These are phyloP conservation scores for Galleria mellonella DNA, from an alignment of 1,140 invertebrate genomes.

Conservation along the genomic window DNA sequence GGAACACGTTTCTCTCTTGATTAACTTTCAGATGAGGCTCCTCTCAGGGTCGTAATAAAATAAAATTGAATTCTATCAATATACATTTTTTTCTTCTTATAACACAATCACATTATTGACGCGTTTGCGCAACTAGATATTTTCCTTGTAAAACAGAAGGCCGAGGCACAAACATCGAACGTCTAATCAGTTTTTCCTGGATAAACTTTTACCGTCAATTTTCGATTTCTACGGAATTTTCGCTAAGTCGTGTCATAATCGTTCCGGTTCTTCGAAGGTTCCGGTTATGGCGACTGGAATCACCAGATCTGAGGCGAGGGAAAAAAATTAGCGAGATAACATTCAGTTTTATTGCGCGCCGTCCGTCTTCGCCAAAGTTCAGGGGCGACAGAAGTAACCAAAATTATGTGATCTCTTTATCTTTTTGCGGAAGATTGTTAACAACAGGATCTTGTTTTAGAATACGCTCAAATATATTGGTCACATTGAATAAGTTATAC, in stretches of 20 bases:
- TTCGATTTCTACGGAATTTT: slow-evolving; percentile 14
- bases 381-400: slow-evolving; percentile 29
- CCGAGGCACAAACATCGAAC: too few species aligned
- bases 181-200: background rate
- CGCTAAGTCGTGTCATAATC: slow-evolving; percentile 12
- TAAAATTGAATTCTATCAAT: slow-evolving; percentile 34
- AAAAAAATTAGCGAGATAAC: slow-evolving; percentile 47
- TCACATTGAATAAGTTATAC: slow-evolving; percentile 1
- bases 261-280: slow-evolving; percentile 9
- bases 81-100: slow-evolving; percentile 9
- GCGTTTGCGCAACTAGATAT: too few species aligned
- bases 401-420: slow-evolving; percentile 27
- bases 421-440: slow-evolving; percentile 15
- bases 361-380: slow-evolving; percentile 31
- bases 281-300: slow-evolving; percentile 11
- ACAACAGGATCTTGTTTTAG: slow-evolving; percentile 11
- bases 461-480: too few species aligned
- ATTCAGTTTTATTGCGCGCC: slow-evolving; percentile 35
- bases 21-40: slow-evolving; percentile 30
- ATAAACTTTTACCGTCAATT: slow-evolving; percentile 6
- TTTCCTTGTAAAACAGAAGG: too few species aligned
- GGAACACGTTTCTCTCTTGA: slow-evolving; percentile 42
- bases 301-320: slow-evolving; percentile 13
- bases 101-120: slow-evolving; percentile 6
- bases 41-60: slow-evolving; percentile 34